Evolutionary conservation across 2,113 vertebrate genomes (phyloP), one percentile per base, ranked within the genome.

Genomic region (Irena cyanogastra): DNA sequence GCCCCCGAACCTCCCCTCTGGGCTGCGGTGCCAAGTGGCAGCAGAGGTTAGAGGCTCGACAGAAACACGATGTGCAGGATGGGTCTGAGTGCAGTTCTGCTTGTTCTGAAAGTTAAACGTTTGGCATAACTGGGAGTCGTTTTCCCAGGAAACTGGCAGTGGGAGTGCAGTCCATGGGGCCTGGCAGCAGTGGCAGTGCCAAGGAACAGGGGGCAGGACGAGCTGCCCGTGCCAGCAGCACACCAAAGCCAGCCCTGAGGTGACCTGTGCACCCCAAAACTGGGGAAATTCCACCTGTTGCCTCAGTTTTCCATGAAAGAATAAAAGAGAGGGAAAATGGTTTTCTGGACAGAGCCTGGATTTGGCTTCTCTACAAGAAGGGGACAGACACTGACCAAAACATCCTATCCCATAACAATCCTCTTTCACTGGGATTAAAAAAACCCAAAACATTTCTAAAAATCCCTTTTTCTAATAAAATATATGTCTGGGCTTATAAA

Each of bases 131-230:
- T 87, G 74, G 91, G 82, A 84, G 94, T 33, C 3, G 21, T 91
- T 96, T 95, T 64, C 79, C 47, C 28, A 13, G 87, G 89, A 41
- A 93, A 11, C 77, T 79, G 87, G 89, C 96, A 65, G 65, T 15
- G 41, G 69, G 1, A 66, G 72, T 1, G 4, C n/a, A 57, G 83
- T 4, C 69, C 87, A 17, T 15, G 37, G 70, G 92, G 84, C 70
- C 52, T 2, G 61, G 78, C 4, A 49, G 77, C 95, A 82, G 27
- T 11, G 28, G 80, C 74, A 45, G 9, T 14, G 84, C 39, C 93
- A 57, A 33, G 78, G 79, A 84, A 59, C 7, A 5, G 7, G 24
- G 60, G 74, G 74, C 74, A 53, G 76, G 64, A 52, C 0, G 74
- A 85, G 87, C 83, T 94, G 79, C 50, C 45, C 1, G 14, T 63